Evolutionary conservation across 2,113 vertebrate genomes (phyloP), one percentile per base, ranked within the genome.

Genomic region (Xenotilapia flavipinnis): DNA sequence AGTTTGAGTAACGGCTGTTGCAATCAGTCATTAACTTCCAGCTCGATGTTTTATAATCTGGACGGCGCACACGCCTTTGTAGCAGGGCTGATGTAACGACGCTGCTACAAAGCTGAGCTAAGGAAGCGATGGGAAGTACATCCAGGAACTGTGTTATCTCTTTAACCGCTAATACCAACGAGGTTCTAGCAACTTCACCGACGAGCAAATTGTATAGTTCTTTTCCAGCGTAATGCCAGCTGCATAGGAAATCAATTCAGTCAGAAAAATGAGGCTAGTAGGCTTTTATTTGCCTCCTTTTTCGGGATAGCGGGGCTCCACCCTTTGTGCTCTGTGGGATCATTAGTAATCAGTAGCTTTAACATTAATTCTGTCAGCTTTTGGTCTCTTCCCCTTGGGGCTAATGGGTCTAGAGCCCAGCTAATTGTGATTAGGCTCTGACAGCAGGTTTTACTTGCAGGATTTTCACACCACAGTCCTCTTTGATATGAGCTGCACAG

Each of bases 371-470:
- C 89, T 84, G 83, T 89, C 90, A 85, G 88, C 85, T 91, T 89
- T 86, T 58, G 87, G 86, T 88, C 89, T 90, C 88, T 13, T 47
- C 87, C 90, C 87, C 23, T 81, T 5, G 87, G 87, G 93, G 93
- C 94, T 90, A 92, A 95, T 92, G 87, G 92, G 90, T 94, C 90
- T 83, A 84, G 87, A 93, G 92, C 94, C 90, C 87, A 23, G 94
- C 93, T 95, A 95, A 95, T 95, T 95, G 94, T 95, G 92, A 95
- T 94, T 91, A 92, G 94, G 56, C 87, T 89, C 93, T 91, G 92
- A 94, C 93, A 93, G 94, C 92, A 90, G 92, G 93, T 94, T 91
- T 93, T 93, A 92, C 93, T 91, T 87, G 92, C 91, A 91, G 93
- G 90, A 90, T 94, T 93, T 90, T 90, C 91, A 90, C 90, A 92